Percentiles rank a stretch among this genome's conserved stretches.
phyloP scores from a whole-genome alignment of 2,888 invertebrate species.

The Rhaphigaster nebulosa region DNA sequence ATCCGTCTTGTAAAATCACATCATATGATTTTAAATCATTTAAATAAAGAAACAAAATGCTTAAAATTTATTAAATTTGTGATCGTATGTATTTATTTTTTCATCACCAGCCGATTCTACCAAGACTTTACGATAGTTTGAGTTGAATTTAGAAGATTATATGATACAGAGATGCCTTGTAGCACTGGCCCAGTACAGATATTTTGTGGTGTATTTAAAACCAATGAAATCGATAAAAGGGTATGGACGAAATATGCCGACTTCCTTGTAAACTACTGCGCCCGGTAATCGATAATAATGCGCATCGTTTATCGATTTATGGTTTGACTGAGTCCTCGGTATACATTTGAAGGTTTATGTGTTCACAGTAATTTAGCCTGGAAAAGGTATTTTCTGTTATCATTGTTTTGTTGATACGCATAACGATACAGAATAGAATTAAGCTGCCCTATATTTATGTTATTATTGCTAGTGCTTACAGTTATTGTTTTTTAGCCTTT shows the following conservation, averaged over 20 bases:
- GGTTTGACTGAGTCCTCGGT: conserved; percentile 54
- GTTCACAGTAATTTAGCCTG: neutral
- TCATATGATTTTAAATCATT: no score
- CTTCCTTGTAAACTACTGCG: conserved; percentile 59
- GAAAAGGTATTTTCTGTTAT: neutral
- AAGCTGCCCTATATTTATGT: neutral
- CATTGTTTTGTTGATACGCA: neutral
- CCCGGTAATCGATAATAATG: conserved; percentile 65
- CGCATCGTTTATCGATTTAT: conserved; percentile 66
- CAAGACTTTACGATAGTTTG: neutral
- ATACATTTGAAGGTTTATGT: conserved; percentile 43
- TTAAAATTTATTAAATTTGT: neutral
- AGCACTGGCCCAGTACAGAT: no score
- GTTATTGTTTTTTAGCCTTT: neutral
- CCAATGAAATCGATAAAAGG: conserved; percentile 63
- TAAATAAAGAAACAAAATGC: neutral
- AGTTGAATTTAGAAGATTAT: neutral
- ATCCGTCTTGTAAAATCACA: neutral
- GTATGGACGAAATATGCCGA: conserved; percentile 60
- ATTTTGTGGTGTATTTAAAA: conserved; percentile 58
- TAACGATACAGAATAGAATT: neutral
- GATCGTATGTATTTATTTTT: neutral
- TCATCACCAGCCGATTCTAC: neutral
- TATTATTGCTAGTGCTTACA: neutral
- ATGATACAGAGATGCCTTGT: neutral